Conservation (phyloP, 1,140 invertebrate species). For the Pararge aegeria region DNA sequence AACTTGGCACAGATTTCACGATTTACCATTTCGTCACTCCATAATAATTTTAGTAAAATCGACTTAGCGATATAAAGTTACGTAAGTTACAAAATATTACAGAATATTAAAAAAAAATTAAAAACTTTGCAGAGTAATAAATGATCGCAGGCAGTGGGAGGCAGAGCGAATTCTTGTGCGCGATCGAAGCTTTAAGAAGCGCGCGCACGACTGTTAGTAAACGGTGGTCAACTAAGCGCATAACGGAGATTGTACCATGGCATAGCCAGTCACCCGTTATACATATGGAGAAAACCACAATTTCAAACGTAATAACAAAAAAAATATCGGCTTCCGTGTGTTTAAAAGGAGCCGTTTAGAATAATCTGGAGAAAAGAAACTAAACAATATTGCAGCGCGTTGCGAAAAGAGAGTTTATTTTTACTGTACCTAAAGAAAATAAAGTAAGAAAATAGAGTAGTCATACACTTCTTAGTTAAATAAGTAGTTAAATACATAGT, state of each 20-base stretch:
- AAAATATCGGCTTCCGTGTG: too few relatives aligned
- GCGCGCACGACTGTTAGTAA: constrained; percentile 19
- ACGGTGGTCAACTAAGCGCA: constrained; percentile 12
- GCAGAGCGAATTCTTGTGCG: constrained; percentile 3
- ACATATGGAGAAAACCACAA: not conserved
- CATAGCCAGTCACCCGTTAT: constrained; percentile 9
- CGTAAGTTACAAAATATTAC: not conserved
- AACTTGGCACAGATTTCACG: constrained; percentile 36
- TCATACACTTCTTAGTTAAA: too few relatives aligned
- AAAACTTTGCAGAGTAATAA: too few relatives aligned
- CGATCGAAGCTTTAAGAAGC: constrained; percentile 22
- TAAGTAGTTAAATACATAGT: too few relatives aligned
- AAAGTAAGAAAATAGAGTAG: too few relatives aligned
- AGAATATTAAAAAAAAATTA: too few relatives aligned
- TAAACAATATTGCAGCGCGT: too few relatives aligned
- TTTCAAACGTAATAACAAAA: not conserved
- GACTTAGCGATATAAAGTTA: not conserved
- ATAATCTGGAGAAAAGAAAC: too few relatives aligned
- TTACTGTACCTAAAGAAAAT: too few relatives aligned
- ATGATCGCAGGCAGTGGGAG: too few relatives aligned
- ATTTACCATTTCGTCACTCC: constrained; percentile 8
- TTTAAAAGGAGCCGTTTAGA: too few relatives aligned
- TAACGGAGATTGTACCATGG: constrained; percentile 25
- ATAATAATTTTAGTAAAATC: constrained; percentile 6
- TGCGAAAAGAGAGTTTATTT: too few relatives aligned